Conservation (phyloP, 2,113 vertebrate genomes). For the Mohoua ochrocephala region DNA sequence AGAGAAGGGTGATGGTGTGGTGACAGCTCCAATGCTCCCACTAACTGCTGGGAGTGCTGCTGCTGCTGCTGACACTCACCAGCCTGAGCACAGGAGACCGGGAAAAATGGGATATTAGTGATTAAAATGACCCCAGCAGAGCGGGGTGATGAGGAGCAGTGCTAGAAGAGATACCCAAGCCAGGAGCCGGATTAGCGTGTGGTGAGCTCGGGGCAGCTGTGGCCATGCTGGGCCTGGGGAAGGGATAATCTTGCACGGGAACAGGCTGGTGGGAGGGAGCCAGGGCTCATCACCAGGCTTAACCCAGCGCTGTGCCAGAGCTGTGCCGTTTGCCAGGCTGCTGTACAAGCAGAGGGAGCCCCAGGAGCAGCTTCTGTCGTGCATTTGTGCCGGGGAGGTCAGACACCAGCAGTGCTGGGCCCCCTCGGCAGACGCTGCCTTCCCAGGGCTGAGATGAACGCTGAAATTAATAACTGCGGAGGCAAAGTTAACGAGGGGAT, state of each 20-base stretch:
- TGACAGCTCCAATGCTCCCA: accelerated
- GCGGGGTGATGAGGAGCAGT: accelerated
- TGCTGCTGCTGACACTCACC: accelerated
- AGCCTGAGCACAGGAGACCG: not conserved
- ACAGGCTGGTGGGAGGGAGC: not conserved
- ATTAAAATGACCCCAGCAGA: not conserved
- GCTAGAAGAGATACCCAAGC: not conserved
- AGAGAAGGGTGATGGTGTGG: not conserved
- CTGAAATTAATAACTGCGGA: not conserved
- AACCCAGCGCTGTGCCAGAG: not conserved
- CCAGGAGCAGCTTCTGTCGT: not conserved
- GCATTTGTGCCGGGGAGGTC: not conserved
- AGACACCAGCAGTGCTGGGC: not conserved
- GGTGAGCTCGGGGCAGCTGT: accelerated
- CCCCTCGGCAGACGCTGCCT: not conserved
- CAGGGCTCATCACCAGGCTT: not conserved
- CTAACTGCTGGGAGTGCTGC: not conserved
- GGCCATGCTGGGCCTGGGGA: not conserved
- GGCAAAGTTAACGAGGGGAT: not conserved
- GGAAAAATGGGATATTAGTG: not conserved
- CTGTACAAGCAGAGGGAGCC: not conserved
- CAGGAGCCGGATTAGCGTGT: accelerated
- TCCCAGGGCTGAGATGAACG: not conserved
- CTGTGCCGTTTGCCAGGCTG: not conserved
- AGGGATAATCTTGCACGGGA: not conserved